Evolutionary conservation across 2,888 invertebrate genomes (phyloP).

Genomic region (Acanthosepion lycidas): DNA sequence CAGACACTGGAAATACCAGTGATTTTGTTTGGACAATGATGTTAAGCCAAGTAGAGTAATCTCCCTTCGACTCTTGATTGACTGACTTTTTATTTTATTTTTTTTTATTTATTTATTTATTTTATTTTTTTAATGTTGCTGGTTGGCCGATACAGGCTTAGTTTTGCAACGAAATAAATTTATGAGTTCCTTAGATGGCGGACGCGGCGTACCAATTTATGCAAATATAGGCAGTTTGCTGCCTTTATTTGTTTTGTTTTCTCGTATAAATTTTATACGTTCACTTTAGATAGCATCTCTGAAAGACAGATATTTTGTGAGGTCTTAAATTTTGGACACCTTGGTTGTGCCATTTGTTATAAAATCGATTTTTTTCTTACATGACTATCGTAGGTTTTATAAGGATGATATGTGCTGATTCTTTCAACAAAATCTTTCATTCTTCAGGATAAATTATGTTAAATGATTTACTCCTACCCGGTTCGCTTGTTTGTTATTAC

Average conservation of each 20-base stretch:
- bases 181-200: not conserved
- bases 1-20: slow-evolving; percentile 23
- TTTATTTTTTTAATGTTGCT: not conserved
- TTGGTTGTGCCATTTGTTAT: not conserved
- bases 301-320: not conserved
- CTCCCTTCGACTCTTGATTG: slow-evolving; percentile 22
- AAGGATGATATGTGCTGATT: not conserved
- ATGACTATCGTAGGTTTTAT: not conserved
- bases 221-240: not conserved
- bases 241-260: not conserved
- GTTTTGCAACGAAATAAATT: slow-evolving; percentile 21
- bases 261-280: not conserved
- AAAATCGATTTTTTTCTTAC: not conserved
- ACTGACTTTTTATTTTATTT: not conserved
- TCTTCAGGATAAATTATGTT: too few relatives aligned
- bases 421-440: not conserved
- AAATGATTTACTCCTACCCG: too few relatives aligned
- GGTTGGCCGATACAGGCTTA: not conserved
- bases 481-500: not conserved
- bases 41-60: slow-evolving; percentile 1
- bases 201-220: not conserved
- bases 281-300: not conserved
- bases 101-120: not conserved
- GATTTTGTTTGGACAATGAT: slow-evolving; percentile 33
- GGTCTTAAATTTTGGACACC: slow-evolving; percentile 11